These are phyloP conservation scores for Papilio xuthus DNA, from an alignment of 1,140 invertebrate species.

Conservation along the genomic window DNA sequence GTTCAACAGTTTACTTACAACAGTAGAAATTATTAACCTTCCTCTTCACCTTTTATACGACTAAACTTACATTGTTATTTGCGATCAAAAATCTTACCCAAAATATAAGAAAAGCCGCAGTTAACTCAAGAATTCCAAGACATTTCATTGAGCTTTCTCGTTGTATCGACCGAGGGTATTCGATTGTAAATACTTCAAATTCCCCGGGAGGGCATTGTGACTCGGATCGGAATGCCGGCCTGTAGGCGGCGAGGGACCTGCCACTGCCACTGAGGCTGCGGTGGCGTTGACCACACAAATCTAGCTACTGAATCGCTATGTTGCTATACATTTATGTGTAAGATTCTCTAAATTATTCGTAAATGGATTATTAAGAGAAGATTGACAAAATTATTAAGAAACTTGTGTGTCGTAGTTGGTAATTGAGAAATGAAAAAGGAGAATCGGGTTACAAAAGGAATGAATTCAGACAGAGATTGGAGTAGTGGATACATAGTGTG, in stretches of 20 bases:
- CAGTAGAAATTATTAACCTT: too few species aligned
- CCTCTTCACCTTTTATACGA: too few species aligned
- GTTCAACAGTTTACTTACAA: too few species aligned
- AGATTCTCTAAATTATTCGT: neutral
- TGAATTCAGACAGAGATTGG: too few species aligned
- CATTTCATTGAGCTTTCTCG: slow-evolving; percentile 34
- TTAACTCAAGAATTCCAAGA: neutral
- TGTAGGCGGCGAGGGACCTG: slow-evolving; percentile 35
- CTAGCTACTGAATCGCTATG: neutral
- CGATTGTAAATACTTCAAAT: slow-evolving; percentile 36
- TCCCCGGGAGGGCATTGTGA: slow-evolving; percentile 34
- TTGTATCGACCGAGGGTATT: neutral
- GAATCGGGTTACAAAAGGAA: too few species aligned
- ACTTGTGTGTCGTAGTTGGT: neutral
- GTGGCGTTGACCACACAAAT: slow-evolving; percentile 15
- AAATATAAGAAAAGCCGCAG: neutral
- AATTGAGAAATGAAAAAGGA: too few species aligned
- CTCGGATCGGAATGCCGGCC: slow-evolving; percentile 26
- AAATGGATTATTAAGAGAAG: neutral
- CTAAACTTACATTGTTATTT: too few species aligned
- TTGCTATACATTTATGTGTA: neutral
- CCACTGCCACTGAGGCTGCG: neutral
- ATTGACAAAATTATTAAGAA: neutral
- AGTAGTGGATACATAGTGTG: too few species aligned
- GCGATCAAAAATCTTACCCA: neutral